Evolutionary conservation across 2,888 invertebrate species (phyloP), one percentile per base, ranked within the genome.

Genomic region (Thecocarcelia acutangulata): DNA sequence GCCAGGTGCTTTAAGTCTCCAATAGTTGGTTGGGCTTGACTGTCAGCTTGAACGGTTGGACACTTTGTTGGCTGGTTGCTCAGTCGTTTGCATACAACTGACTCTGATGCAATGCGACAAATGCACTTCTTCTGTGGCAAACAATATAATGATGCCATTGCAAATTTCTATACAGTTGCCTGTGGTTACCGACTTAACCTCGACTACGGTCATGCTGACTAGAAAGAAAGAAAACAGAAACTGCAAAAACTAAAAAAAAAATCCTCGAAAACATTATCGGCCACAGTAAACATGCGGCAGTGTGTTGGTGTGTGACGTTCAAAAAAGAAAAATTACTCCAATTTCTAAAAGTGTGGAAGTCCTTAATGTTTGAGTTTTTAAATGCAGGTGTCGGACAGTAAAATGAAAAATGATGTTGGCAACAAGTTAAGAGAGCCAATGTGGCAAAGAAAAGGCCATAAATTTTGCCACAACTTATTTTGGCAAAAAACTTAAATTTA

Each of bases 371-470:
- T 63, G 56, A 15, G 11, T 21, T 37, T 52, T 40, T 37, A 8
- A 42, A 17, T 58, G 56, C 37, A 78, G 44, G 52, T 73, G 52
- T 58, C 59, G 70, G 78, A 48, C 59, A 70, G 52, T 33, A 66
- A 74, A 83, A 42, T 83, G 79, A 83, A 83, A 83, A 82, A 84
- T 81, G 63, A 72, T 75, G 40, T 74, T 77, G 84, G 84, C 83
- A 84, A 83, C 81, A 84, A 80, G 84, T 83, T 81, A 61, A 56
- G 24, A 70, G 64, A 33, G 66, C 46, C 46, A 63, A 46, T 73
- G 69, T 63, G 12, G 8, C 33, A 33, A 33, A 33, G 33, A 33
- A 33, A 33, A 8, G 33, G 33, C 8, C 1, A 33, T 33, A 33
- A 33, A 33, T 33, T 33, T 33, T 33, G 5, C 1, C 9, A 33